Base-by-base conservation (phyloP, 1,140 invertebrate genomes). In the Aphelenchoides fujianensis region DNA sequence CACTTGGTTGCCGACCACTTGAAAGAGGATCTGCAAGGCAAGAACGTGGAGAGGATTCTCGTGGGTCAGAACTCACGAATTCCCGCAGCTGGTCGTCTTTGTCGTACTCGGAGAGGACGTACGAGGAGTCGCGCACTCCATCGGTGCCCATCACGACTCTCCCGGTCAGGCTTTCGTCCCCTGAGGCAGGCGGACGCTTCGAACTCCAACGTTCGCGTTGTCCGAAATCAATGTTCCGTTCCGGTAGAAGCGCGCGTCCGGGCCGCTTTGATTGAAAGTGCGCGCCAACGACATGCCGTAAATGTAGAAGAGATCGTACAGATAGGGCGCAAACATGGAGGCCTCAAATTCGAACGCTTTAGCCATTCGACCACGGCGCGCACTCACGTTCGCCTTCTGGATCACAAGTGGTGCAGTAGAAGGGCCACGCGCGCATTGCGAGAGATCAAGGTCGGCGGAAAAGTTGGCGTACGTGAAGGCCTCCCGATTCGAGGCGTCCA, bases 341-440 rank as follows among this genome's bases (percentile, higher is more conserved):
- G 55, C 76, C 72, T 73, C 36, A 71, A 71, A 68, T 9, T 19
- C 36, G 0, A 12, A 32, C 64, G n/a, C 35, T 5, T 5, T 77
- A 1, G 31, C n/a, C 2, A 28, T 3, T 7, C 7, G 54, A 77
- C 37, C 19, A 23, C n/a, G 30, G 32, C 30, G n/a, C 31, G 27
- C 3, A 28, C 37, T 30, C 71, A 48, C 55, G 31, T 48, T 37
- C 35, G 3, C 48, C 34, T 7, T 34, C 12, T 66, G n/a, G 54
- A 35, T 76, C 53, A 32, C 76, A 80, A 2, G 52, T 35, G 7
- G 36, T 41, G 67, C 75, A 76, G 37, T 77, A 76, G 72, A 76
- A 76, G 2, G 75, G 75, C 75, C 75, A 76, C 27, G 32, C 59
- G 0, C 34, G 12, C 62, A 79, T 76, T 59, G n/a, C 59, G 28